Evolutionary conservation across 2,113 vertebrate genomes (phyloP).

Genomic region (Nematolebias whitei): DNA sequence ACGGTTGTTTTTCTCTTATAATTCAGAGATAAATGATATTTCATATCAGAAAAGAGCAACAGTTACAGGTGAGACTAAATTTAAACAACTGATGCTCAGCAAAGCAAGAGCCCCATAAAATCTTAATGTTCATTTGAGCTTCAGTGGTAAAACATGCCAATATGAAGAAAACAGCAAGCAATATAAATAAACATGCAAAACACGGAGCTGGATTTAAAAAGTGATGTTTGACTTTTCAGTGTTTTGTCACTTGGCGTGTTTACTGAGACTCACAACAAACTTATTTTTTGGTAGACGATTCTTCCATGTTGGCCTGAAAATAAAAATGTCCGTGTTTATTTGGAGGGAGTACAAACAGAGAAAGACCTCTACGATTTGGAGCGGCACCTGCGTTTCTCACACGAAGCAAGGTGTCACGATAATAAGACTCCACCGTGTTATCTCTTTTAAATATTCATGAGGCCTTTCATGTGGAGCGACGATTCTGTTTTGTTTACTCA

Average conservation of each 20-base stretch:
- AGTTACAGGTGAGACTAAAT: too few relatives aligned
- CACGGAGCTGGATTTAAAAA: too few relatives aligned
- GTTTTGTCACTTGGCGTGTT: neutral
- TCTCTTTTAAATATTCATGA: conserved; percentile 59
- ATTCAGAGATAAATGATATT: too few relatives aligned
- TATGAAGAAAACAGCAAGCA: too few relatives aligned
- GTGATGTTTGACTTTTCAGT: neutral
- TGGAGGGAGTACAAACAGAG: neutral
- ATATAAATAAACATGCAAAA: too few relatives aligned
- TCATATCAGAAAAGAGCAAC: too few relatives aligned
- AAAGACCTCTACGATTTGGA: conserved; percentile 5
- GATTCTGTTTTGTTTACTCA: conserved; percentile 29
- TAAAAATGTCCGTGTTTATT: neutral
- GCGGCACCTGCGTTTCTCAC: conserved; percentile 9
- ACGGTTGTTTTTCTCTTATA: neutral
- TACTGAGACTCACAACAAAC: too few relatives aligned
- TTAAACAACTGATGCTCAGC: too few relatives aligned
- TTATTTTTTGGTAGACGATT: too few relatives aligned
- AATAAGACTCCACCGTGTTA: conserved; percentile 38
- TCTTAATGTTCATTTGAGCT: too few relatives aligned
- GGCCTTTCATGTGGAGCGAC: conserved; percentile 51
- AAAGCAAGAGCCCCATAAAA: too few relatives aligned
- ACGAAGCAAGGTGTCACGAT: conserved; percentile 39
- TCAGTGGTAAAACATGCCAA: too few relatives aligned
- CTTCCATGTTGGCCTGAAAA: neutral